Conservation (phyloP, 2,113 vertebrate species). For the Podarcis cretensis region DNA sequence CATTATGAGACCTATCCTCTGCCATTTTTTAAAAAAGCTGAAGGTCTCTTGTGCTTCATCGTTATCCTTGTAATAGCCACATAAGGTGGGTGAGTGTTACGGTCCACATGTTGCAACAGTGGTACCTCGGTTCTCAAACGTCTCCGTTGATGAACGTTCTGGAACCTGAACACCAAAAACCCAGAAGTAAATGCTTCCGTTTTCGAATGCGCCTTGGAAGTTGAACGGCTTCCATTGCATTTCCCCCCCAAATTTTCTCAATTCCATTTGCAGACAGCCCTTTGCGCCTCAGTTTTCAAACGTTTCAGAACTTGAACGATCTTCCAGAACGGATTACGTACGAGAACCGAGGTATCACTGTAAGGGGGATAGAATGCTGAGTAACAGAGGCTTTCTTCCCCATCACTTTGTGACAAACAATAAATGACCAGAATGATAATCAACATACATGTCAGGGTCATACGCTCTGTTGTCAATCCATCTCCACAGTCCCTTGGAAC, state of each 20-base stretch:
- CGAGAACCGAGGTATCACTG: too few species aligned
- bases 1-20: neutral
- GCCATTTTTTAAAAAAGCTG: too few species aligned
- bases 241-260: neutral
- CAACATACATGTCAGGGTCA: neutral
- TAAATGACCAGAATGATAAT: neutral
- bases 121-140: too few species aligned
- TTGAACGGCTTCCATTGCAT: too few species aligned
- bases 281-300: neutral
- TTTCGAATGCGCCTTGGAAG: too few species aligned
- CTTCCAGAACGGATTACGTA: neutral
- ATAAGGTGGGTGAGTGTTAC: neutral
- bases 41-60: too few species aligned
- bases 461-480: constrained; percentile 6
- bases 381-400: neutral
- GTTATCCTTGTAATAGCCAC: neutral
- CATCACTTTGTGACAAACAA: neutral
- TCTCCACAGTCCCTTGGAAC: neutral
- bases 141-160: too few species aligned
- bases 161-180: too few species aligned
- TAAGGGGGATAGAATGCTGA: neutral
- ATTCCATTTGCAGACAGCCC: too few species aligned
- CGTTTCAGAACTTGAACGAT: neutral
- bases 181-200: too few species aligned
- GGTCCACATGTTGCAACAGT: too few species aligned